phyloP scores from a whole-genome alignment of 2,888 invertebrate species.

The Drosophila basisetae region DNA sequence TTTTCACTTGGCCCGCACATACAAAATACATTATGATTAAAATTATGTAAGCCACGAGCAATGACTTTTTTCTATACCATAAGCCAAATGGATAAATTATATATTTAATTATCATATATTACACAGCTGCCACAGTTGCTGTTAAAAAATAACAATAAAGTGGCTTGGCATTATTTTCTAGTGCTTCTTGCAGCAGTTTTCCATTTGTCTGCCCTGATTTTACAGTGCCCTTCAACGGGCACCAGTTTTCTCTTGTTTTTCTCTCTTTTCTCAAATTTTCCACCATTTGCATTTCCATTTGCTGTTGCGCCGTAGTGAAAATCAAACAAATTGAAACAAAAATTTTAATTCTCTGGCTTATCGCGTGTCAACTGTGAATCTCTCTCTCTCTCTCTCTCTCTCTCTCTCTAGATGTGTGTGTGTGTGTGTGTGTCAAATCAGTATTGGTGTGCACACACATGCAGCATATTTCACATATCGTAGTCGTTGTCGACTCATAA shows the following conservation, averaged over 20 bases:
- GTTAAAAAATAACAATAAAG: constrained; percentile 6
- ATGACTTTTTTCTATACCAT: not conserved
- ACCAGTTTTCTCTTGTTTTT: constrained; percentile 34
- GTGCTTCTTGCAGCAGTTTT: not conserved
- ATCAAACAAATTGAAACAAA: constrained; percentile 71
- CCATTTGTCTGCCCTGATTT: constrained; percentile 10
- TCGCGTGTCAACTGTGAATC: constrained; percentile 41
- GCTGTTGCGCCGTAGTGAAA: constrained; percentile 56
- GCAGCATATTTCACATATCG: constrained; percentile 79
- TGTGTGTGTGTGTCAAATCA: constrained; percentile 57
- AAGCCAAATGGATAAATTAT: not conserved
- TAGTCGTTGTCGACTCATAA: constrained; percentile 61
- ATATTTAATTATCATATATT: not conserved
- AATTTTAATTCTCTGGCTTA: constrained; percentile 64
- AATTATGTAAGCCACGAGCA: constrained; percentile 59
- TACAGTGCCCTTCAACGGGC: constrained; percentile 61
- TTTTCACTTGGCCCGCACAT: constrained; percentile 44
- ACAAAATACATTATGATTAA: constrained; percentile 44
- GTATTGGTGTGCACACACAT: constrained; percentile 74
- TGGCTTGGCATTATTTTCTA: constrained; percentile 2
- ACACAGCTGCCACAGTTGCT: not conserved
- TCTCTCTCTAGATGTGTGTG: not conserved
- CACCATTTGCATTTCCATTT: constrained; percentile 23
- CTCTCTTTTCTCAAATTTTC: constrained; percentile 29
- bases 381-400: constrained; percentile 4